phyloP scores from a whole-genome alignment of 2,797 vertebrate species.

The Steatocranus sp. region DNA sequence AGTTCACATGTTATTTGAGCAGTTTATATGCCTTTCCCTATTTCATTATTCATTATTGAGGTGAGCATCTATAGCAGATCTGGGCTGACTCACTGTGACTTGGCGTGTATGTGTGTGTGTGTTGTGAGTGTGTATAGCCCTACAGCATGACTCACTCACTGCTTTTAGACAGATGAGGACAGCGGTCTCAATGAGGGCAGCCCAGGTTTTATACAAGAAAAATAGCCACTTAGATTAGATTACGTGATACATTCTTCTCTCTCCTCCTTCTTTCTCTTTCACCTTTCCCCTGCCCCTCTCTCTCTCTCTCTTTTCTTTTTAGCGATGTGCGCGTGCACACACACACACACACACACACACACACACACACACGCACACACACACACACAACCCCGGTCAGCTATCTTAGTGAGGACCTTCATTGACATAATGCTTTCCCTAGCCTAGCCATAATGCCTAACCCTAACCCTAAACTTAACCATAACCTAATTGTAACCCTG shows the following conservation, averaged over 20 bases:
- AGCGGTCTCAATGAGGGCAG: slow-evolving; percentile 62
- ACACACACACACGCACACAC: neutral
- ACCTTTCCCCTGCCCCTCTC: neutral
- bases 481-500: no score
- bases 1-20: slow-evolving; percentile 62
- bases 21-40: slow-evolving; percentile 53
- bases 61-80: slow-evolving; percentile 63
- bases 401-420: neutral
- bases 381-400: neutral
- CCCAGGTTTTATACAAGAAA: slow-evolving; percentile 66
- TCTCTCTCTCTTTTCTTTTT: no score
- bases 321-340: neutral
- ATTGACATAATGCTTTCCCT: neutral
- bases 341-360: neutral
- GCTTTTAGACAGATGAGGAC: slow-evolving; percentile 77
- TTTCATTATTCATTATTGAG: slow-evolving; percentile 77
- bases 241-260: slow-evolving; percentile 56
- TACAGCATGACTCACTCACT: slow-evolving; percentile 71
- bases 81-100: slow-evolving; percentile 75
- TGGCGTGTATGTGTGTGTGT: slow-evolving; percentile 19
- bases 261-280: neutral
- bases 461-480: no score
- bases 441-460: no score
- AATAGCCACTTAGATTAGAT: slow-evolving; percentile 70
- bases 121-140: neutral